Evolutionary conservation across 64 coral and sea anemone genomes (phyloP), one percentile per base, ranked within the genome.

Genomic region (Stylophora pistillata): DNA sequence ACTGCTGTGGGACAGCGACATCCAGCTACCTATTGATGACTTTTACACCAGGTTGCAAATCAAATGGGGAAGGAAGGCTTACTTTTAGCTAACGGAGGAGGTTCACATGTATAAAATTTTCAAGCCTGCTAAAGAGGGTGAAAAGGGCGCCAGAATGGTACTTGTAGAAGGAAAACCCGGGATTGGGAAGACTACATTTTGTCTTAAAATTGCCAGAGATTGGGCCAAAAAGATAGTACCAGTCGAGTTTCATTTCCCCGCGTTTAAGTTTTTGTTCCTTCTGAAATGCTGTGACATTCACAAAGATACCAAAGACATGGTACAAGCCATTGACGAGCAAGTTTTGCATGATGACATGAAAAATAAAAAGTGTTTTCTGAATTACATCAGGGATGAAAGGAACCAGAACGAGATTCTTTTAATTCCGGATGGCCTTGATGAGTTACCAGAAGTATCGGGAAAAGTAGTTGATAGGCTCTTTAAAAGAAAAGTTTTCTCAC

Each of bases 351-450:
- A 86, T 2, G 83, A 86, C 15, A 41, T 86, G 14, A 72, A 73
- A 52, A 73, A 55, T 26, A 86, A 55, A n/a, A 31, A 23, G 29
- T 2, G 5, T 2, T n/a, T 86, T 3, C 9, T 56, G 26, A 26
- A 73, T 56, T 86, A 72, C 13, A 72, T 86, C 53, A 21, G 15
- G 31, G 31, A 73, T 41, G 54, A 57, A 6, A 13, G 60, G 34
- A 86, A 86, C n/a, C 84, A 86, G 70, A 25, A 74, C 9, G 27
- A 72, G 41, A 73, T 74, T 69, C 37, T 86, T 5, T 10, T 86
- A 17, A 29, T 86, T 18, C 28, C 73, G 52, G 84, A 86, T 28
- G 84, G 84, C 29, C 37, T 73, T 53, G 84, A 74, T 29, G 84
- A 86, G 84, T 29, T 86, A 15, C 69, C 70, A 33, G 57, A 34